Evolutionary conservation across 2,888 invertebrate genomes (phyloP).

Genomic region (Schrankia costaestrigalis): DNA sequence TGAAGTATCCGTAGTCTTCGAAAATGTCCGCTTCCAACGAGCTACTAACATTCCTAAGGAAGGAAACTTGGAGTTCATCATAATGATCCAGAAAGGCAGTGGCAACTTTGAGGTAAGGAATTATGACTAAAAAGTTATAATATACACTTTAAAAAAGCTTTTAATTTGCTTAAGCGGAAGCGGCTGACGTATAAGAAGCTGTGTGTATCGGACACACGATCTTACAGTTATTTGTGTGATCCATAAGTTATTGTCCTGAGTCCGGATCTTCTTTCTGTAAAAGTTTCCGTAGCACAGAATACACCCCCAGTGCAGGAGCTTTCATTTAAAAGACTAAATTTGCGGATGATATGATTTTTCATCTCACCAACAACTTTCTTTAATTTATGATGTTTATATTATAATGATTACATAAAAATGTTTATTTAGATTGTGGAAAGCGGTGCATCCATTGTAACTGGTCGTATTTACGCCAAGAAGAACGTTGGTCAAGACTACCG

Average conservation of each 20-base stretch:
- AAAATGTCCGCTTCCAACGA: conserved; percentile 90
- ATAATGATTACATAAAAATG: not conserved
- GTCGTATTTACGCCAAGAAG: conserved; percentile 82
- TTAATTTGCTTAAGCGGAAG: too few species aligned
- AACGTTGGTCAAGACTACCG: conserved; percentile 79
- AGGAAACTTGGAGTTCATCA: conserved; percentile 81
- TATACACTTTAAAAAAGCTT: not conserved
- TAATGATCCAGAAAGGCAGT: conserved; percentile 86
- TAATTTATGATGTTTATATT: too few species aligned
- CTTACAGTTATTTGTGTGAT: too few species aligned
- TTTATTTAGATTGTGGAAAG: conserved; percentile 83
- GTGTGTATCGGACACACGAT: too few species aligned
- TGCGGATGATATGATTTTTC: too few species aligned
- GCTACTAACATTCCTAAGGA: conserved; percentile 89
- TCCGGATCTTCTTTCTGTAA: too few species aligned
- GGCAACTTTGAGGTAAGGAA: conserved; percentile 82
- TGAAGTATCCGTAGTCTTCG: conserved; percentile 89
- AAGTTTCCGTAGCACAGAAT: too few species aligned
- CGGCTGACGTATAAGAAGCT: too few species aligned
- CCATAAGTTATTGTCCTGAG: too few species aligned
- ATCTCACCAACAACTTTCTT: too few species aligned
- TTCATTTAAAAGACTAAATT: too few species aligned
- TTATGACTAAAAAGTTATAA: not conserved
- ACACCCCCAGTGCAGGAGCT: too few species aligned
- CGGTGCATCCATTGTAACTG: conserved; percentile 85